Percentiles rank a stretch among this genome's conserved stretches.
Conservation (phyloP, 2,888 invertebrate species). For the Creontiades dilutus region DNA sequence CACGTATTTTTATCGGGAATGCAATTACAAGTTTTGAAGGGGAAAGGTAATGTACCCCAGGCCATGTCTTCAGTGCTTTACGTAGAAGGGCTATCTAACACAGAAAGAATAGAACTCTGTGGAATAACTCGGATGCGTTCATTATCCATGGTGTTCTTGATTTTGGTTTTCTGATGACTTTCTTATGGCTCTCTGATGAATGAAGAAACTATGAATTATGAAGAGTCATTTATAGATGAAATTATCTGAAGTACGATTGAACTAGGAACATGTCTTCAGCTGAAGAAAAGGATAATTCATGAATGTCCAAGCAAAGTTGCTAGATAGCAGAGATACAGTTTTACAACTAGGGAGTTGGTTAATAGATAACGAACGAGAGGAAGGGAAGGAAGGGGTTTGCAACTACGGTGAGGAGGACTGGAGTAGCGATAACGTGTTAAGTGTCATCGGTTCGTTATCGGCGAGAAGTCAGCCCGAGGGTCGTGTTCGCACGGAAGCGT, state of each 20-base stretch:
- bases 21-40: too few relatives aligned
- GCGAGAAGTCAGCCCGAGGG: not conserved
- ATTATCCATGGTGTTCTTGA: too few relatives aligned
- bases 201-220: not conserved
- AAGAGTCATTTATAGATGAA: not conserved
- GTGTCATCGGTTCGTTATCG: conserved; percentile 37
- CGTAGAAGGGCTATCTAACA: too few relatives aligned
- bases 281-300: not conserved
- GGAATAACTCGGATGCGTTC: too few relatives aligned
- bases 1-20: too few relatives aligned
- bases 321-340: not conserved
- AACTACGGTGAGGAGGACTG: not conserved
- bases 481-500: not conserved
- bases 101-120: too few relatives aligned
- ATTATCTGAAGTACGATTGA: not conserved
- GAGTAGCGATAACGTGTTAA: not conserved
- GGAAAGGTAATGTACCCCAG: too few relatives aligned
- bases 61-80: too few relatives aligned
- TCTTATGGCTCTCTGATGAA: too few relatives aligned
- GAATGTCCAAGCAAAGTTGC: not conserved
- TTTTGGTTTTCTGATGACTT: too few relatives aligned
- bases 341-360: not conserved
- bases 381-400: not conserved
- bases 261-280: not conserved
- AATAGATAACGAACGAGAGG: not conserved